Conservation (phyloP, 1,140 invertebrate genomes). For the Leptinotarsa lineolata region DNA sequence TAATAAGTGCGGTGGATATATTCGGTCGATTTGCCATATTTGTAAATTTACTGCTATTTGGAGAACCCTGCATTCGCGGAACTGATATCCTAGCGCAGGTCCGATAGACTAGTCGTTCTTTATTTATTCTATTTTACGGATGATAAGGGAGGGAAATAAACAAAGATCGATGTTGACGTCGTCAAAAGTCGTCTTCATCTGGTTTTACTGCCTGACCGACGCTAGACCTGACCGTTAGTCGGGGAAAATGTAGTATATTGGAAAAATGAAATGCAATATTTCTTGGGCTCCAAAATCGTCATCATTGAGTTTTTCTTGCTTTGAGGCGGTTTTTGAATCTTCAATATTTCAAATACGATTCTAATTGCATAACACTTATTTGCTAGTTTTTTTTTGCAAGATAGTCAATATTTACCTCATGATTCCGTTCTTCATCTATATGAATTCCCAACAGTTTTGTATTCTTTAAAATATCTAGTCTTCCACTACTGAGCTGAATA, state of each 20-base stretch:
- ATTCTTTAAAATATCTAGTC: too few relatives aligned
- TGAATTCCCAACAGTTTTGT: too few relatives aligned
- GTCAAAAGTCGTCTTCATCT: neutral
- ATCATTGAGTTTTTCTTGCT: too few relatives aligned
- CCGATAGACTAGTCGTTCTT: neutral
- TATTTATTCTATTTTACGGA: slow-evolving; percentile 11
- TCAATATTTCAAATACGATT: too few relatives aligned
- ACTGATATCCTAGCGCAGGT: neutral
- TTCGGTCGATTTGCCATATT: slow-evolving; percentile 25
- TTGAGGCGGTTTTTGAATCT: too few relatives aligned
- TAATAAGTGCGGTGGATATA: slow-evolving; percentile 18
- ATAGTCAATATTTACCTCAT: too few relatives aligned
- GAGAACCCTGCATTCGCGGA: slow-evolving; percentile 13
- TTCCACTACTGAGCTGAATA: too few relatives aligned
- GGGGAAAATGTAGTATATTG: neutral
- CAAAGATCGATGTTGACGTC: slow-evolving; percentile 2
- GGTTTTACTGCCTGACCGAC: slow-evolving; percentile 1
- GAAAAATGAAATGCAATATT: too few relatives aligned
- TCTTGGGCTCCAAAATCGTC: too few relatives aligned
- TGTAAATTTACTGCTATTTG: slow-evolving; percentile 16
- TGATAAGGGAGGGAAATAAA: slow-evolving; percentile 11
- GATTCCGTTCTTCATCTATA: too few relatives aligned
- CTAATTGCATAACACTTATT: too few relatives aligned
- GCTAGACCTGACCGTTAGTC: neutral
- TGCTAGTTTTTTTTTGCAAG: too few relatives aligned